Evolutionary conservation across 2,797 vertebrate species (phyloP).

Genomic region (Micromesistius poutassou): DNA sequence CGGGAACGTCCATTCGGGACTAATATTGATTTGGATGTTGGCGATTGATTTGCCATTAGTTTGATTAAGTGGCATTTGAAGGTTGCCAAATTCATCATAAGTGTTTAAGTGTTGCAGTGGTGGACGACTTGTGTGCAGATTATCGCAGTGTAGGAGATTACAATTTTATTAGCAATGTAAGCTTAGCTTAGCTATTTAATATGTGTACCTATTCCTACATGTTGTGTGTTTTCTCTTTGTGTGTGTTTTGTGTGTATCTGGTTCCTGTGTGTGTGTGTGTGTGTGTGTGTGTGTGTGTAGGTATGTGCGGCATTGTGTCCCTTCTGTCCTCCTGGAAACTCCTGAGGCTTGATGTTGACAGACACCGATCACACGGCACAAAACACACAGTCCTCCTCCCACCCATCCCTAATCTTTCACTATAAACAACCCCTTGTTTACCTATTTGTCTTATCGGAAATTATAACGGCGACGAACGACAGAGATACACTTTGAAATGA

Average conservation of each 20-base stretch:
- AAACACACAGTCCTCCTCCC: constrained; percentile 23
- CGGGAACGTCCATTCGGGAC: not conserved
- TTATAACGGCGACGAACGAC: constrained; percentile 22
- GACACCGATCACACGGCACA: constrained; percentile 20
- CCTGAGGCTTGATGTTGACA: constrained; percentile 39
- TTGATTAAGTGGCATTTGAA: not conserved
- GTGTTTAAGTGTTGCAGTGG: not conserved
- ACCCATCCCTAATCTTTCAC: constrained; percentile 7
- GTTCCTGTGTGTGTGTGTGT: not conserved
- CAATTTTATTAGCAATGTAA: too few relatives aligned
- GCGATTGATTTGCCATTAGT: not conserved
- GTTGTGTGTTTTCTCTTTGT: not conserved
- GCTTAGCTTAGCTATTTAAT: not conserved
- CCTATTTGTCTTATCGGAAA: constrained; percentile 39
- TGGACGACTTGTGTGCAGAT: not conserved
- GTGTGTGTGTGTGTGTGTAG: not conserved
- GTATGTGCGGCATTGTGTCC: not conserved
- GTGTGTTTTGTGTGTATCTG: not conserved
- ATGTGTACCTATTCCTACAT: not conserved
- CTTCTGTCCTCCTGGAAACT: not conserved
- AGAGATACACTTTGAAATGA: constrained; percentile 34
- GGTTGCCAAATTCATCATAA: not conserved
- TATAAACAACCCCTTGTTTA: constrained; percentile 38
- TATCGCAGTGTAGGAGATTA: not conserved
- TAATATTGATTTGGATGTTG: not conserved